Conservation (phyloP, 2,113 vertebrate genomes). For the Charadrius vociferus region DNA sequence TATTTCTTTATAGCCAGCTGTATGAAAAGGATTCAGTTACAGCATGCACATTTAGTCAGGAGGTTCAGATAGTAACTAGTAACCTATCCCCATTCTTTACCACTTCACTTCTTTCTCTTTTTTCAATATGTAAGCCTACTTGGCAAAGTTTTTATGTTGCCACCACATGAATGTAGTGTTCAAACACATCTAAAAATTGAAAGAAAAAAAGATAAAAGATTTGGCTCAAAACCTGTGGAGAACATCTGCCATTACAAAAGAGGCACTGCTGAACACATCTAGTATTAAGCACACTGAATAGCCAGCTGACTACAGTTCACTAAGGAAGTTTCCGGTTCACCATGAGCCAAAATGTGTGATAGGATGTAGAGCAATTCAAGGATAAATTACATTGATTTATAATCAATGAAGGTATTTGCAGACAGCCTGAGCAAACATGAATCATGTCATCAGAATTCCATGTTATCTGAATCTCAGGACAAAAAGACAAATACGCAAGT, state of each 20-base stretch:
- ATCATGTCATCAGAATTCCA: background rate
- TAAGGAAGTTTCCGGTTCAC: background rate
- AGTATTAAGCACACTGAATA: background rate
- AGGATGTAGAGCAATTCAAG: background rate
- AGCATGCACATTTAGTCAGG: background rate
- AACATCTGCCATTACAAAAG: background rate
- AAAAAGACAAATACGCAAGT: background rate
- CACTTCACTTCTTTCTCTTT: no score
- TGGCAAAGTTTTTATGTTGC: background rate
- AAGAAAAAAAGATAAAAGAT: background rate
- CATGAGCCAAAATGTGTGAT: background rate
- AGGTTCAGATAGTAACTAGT: background rate
- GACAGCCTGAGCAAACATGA: background rate
- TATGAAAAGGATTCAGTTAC: background rate
- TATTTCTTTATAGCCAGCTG: background rate
- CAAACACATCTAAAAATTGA: background rate
- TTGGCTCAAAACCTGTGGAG: background rate
- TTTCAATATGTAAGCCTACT: background rate
- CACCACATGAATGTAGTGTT: background rate
- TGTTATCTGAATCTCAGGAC: background rate
- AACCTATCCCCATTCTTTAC: background rate
- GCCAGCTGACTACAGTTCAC: background rate
- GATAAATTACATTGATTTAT: background rate
- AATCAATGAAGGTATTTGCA: background rate
- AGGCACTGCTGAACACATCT: background rate